Evolutionary conservation across 1,140 invertebrate species (phyloP).

Genomic region (Oscheius sp.): DNA sequence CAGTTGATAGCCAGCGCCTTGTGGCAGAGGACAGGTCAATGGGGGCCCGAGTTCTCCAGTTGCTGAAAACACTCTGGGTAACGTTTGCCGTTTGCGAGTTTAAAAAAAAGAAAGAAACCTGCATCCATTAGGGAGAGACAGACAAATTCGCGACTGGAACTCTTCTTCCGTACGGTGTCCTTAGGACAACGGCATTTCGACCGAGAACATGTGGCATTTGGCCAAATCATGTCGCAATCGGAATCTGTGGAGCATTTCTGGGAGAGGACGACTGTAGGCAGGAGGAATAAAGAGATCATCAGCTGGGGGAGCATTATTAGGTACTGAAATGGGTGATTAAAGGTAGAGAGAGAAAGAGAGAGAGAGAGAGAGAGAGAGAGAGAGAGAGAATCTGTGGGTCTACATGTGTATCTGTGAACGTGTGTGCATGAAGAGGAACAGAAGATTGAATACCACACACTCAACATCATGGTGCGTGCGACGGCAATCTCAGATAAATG

Average conservation of each 20-base stretch:
- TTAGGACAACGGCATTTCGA: constrained; percentile 32
- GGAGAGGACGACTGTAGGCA: too few species aligned
- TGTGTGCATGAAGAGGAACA: too few species aligned
- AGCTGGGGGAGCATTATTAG: too few species aligned
- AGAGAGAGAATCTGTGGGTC: too few species aligned
- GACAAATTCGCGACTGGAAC: constrained; percentile 28
- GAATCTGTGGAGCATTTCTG: constrained; percentile 20
- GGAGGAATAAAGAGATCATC: too few species aligned
- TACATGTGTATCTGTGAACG: too few species aligned
- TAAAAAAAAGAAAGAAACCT: constrained; percentile 8
- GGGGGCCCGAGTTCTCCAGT: constrained; percentile 31
- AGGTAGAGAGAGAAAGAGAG: neutral
- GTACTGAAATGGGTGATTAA: neutral
- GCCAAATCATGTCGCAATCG: constrained; percentile 33
- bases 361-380: neutral
- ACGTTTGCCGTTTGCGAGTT: neutral
- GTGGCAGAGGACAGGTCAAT: constrained; percentile 33
- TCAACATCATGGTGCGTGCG: too few species aligned
- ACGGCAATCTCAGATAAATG: too few species aligned
- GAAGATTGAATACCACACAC: too few species aligned
- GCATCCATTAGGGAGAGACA: constrained; percentile 31
- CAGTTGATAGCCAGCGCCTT: constrained; percentile 34
- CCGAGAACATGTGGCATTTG: constrained; percentile 24
- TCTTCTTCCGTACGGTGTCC: constrained; percentile 32
- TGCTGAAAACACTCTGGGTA: constrained; percentile 1